These are phyloP conservation scores for Phenganax stokvisi DNA, from an alignment of 92 coral and sea anemone species.

Conservation along the genomic window DNA sequence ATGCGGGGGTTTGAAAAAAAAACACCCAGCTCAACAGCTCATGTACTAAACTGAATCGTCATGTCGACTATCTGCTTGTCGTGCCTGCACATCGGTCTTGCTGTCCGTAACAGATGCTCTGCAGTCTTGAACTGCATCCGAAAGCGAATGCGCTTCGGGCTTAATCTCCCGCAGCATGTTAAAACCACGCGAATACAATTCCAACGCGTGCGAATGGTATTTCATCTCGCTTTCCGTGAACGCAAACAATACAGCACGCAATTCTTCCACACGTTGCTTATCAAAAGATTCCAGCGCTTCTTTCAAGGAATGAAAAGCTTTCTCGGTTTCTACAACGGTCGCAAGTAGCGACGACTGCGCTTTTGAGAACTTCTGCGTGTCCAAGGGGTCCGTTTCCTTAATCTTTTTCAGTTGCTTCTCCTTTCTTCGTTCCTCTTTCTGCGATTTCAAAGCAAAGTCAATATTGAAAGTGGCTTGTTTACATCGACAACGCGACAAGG, in stretches of 20 bases:
- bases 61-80: too few species aligned
- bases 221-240: constrained; percentile 37
- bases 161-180: constrained; percentile 23
- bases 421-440: constrained; percentile 32
- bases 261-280: constrained; percentile 29
- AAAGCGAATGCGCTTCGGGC: neutral
- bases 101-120: constrained; percentile 6
- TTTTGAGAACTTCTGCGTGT: constrained; percentile 30
- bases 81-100: neutral
- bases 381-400: constrained; percentile 29
- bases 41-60: too few species aligned
- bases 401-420: constrained; percentile 32
- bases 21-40: too few species aligned
- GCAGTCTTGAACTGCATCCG: constrained; percentile 32
- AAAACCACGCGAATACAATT: constrained; percentile 31
- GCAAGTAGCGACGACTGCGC: constrained; percentile 27
- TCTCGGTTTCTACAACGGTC: constrained; percentile 20
- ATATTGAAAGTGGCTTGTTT: constrained; percentile 35
- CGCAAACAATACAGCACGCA: constrained; percentile 34
- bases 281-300: constrained; percentile 33
- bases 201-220: constrained; percentile 41
- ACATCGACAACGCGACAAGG: constrained; percentile 35
- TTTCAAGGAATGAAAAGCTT: constrained; percentile 17
- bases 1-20: too few species aligned
- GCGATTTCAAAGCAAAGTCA: constrained; percentile 32